Evolutionary conservation across 2,797 vertebrate species (phyloP).

Genomic region (Aulostomus chinensis): DNA sequence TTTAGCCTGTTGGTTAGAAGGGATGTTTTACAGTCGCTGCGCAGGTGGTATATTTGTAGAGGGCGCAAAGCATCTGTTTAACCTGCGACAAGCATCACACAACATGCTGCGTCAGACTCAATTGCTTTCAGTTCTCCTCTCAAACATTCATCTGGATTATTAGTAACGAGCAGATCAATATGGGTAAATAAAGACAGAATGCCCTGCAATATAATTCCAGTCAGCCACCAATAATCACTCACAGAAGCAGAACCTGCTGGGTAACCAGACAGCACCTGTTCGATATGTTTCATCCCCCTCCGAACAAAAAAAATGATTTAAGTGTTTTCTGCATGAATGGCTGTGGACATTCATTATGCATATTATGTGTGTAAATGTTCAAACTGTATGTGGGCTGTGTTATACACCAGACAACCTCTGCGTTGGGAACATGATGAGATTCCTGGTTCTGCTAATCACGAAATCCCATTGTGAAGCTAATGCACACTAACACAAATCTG

Average conservation of each 20-base stretch:
- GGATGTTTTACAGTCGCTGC: slow-evolving; percentile 55
- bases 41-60: slow-evolving; percentile 63
- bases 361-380: slow-evolving; percentile 8
- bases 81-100: slow-evolving; percentile 52
- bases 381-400: slow-evolving; percentile 9
- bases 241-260: slow-evolving; percentile 33
- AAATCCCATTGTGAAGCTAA: slow-evolving; percentile 37
- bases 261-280: slow-evolving; percentile 40
- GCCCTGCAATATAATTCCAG: slow-evolving; percentile 51
- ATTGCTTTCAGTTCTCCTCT: slow-evolving; percentile 68
- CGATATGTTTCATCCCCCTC: slow-evolving; percentile 18
- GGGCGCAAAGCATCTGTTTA: slow-evolving; percentile 61
- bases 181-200: slow-evolving; percentile 74
- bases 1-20: slow-evolving; percentile 39
- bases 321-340: slow-evolving; percentile 18
- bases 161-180: slow-evolving; percentile 71
- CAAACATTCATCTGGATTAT: slow-evolving; percentile 68
- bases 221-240: slow-evolving; percentile 46
- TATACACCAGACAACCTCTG: slow-evolving; percentile 31
- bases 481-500: slow-evolving; percentile 53
- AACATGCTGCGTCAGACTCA: slow-evolving; percentile 62
- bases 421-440: slow-evolving; percentile 58
- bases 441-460: slow-evolving; percentile 60
- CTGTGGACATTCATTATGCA: slow-evolving; percentile 4
- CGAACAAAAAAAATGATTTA: slow-evolving; percentile 32